Evolutionary conservation across 2,888 invertebrate species (phyloP), one percentile per base, ranked within the genome.

Genomic region (Drosophila nigricruria): DNA sequence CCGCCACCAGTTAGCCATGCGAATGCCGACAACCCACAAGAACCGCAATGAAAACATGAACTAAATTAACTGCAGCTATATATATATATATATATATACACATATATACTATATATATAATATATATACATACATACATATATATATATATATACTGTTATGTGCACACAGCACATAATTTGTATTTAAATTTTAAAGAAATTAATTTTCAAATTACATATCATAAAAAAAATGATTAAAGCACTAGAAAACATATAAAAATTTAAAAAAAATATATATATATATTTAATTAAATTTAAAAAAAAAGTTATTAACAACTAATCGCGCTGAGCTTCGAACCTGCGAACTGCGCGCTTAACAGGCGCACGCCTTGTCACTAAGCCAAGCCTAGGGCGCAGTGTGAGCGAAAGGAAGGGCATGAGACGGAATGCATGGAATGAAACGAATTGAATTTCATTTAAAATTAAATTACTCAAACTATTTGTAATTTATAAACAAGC

Each of bases 1-100:
- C 38, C n/a, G 60, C 38, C 73, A 70, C 62, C 73, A 61, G 73
- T 70, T 73, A 47, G 71, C 57, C 67, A 70, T 65, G 74, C 38
- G 40, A 69, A 70, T 69, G 70, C 45, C 70, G 36, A 50, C 64
- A 74, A 25, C 66, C 75, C 70, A 74, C 73, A 71, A 58, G 16
- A 64, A 64, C 58, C 60, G 47, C 60, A 53, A 36, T 34, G 30
- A 42, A 27, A 52, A 36, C 67, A 60, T 43, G 43, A 49, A 43
- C 54, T 42, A 18, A 30, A 42, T 40, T 40, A 42, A 43, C 56
- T 56, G 56, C 42, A 56, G 30, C 32, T 25, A 60, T 32, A 43
- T 8, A 16, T n/a, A 43, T 16, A 54, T 14, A 20, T 14, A 34
- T 10, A 53, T 27, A 63, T 18, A n/a, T 1, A 45, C 10, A 27